Conservation (phyloP, 2,797 vertebrate species). For the Bradypodion ventrale region DNA sequence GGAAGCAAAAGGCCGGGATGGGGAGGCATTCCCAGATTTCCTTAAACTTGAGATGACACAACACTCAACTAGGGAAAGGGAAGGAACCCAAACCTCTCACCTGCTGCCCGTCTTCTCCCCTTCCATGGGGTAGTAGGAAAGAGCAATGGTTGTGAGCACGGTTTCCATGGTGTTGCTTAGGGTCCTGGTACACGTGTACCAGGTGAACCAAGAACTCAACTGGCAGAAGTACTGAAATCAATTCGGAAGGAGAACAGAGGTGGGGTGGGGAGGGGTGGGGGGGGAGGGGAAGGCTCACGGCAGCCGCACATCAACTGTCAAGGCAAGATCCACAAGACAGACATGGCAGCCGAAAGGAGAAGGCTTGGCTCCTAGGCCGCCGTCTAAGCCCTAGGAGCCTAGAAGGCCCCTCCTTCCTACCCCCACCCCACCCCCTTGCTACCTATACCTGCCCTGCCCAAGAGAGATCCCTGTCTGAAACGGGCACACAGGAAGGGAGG, state of each 20-base stretch:
- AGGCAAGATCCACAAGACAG: background rate
- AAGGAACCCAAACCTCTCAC: constrained; percentile 67
- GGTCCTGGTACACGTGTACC: constrained; percentile 96
- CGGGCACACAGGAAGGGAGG: background rate
- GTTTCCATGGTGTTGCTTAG: constrained; percentile 94
- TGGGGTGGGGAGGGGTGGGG: too few species aligned
- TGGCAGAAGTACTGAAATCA: constrained; percentile 89
- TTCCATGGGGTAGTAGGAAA: constrained; percentile 88
- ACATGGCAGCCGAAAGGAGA: background rate
- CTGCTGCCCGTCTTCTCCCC: constrained; percentile 83
- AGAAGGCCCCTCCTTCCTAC: background rate
- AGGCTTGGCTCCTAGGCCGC: too few species aligned
- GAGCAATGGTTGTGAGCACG: constrained; percentile 85
- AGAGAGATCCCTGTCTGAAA: background rate
- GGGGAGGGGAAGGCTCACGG: background rate
- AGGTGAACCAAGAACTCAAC: constrained; percentile 95
- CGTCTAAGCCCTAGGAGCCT: too few species aligned
- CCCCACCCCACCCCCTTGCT: background rate
- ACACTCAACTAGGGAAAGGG: too few species aligned
- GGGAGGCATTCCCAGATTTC: background rate
- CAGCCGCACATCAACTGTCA: background rate
- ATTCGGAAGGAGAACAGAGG: constrained; percentile 38
- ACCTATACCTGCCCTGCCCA: background rate
- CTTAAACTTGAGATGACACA: background rate
- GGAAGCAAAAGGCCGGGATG: too few species aligned